These are phyloP conservation scores for Pteruthius melanotis DNA, from an alignment of 2,113 vertebrate genomes.

Conservation along the genomic window DNA sequence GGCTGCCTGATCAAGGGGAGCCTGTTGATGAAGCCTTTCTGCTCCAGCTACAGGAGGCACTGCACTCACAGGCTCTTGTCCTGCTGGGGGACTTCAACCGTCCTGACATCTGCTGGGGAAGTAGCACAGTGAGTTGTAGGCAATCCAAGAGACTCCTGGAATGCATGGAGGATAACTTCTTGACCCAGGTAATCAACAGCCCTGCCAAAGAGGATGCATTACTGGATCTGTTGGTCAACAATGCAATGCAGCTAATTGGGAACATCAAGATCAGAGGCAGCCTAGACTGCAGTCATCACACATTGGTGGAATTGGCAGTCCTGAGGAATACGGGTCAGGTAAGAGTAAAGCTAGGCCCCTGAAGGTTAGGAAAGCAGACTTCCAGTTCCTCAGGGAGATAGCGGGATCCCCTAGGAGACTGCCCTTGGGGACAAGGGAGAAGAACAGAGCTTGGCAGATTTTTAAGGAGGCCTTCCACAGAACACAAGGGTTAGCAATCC, in stretches of 20 bases:
- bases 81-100: background rate
- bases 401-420: background rate
- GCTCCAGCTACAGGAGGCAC: background rate
- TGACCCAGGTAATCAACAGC: background rate
- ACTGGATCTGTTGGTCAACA: background rate
- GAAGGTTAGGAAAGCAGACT: background rate
- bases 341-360: background rate
- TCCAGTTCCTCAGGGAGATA: background rate
- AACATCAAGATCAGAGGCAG: background rate
- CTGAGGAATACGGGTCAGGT: background rate
- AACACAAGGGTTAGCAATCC: background rate
- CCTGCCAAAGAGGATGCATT: background rate
- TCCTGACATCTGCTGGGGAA: background rate
- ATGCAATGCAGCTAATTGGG: accelerated
- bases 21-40: background rate
- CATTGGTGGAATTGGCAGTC: background rate
- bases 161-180: background rate
- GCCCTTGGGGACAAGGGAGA: background rate
- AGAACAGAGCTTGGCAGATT: background rate
- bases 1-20: background rate
- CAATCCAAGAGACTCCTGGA: background rate
- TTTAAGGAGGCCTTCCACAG: background rate
- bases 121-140: background rate
- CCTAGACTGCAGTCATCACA: background rate
- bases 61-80: background rate